These are phyloP conservation scores for Microctenopoma lineatum DNA, from an alignment of 2,797 vertebrate genomes.

Conservation along the genomic window DNA sequence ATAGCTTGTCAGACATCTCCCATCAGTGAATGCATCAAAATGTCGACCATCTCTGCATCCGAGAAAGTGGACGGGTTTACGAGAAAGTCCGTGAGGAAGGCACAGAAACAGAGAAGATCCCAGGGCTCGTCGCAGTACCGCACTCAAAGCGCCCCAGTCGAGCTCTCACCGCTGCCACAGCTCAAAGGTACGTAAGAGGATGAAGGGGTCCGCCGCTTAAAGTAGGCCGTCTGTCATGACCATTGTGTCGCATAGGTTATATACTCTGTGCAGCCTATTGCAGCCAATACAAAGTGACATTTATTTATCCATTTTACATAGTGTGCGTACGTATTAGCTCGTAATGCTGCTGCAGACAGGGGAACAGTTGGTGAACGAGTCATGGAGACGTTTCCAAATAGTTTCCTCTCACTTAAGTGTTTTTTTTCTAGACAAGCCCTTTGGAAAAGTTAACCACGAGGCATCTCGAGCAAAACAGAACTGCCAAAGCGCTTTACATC, in stretches of 20 bases:
- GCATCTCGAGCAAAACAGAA: background rate
- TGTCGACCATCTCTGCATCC: conserved; percentile 94
- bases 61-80: conserved; percentile 99
- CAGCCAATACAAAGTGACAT: background rate
- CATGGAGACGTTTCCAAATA: background rate
- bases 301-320: background rate
- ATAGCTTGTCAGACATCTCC: conserved; percentile 46
- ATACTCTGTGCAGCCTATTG: background rate
- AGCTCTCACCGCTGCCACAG: conserved; percentile 93
- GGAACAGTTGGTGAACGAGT: background rate
- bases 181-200: conserved; percentile 91
- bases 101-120: conserved; percentile 92
- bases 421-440: background rate
- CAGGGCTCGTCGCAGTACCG: conserved; percentile 97
- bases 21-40: conserved; percentile 76
- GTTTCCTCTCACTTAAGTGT: background rate
- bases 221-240: conserved; percentile 43
- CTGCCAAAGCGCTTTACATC: conserved; percentile 9
- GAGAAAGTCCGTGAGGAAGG: conserved; percentile 96
- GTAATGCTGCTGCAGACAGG: background rate
- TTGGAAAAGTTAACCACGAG: conserved; percentile 5
- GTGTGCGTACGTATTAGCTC: background rate
- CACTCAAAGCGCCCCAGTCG: conserved; percentile 86
- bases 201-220: conserved; percentile 55
- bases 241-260: conserved; percentile 7